These are phyloP conservation scores for Channa argus DNA, from an alignment of 2,113 vertebrate species.

Conservation along the genomic window DNA sequence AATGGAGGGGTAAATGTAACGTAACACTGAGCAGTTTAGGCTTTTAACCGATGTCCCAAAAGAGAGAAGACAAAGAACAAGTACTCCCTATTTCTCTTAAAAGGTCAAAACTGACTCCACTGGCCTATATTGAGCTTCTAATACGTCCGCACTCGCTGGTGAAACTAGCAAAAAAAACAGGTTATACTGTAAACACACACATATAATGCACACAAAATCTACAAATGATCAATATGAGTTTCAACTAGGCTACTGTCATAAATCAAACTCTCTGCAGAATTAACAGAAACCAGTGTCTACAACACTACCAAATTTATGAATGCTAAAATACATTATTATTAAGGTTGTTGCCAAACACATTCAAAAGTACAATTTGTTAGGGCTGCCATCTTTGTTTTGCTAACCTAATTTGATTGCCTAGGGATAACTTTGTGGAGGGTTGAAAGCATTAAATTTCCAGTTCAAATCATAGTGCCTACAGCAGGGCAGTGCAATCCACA, in stretches of 20 bases:
- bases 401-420: too few relatives aligned
- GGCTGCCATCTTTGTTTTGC: too few relatives aligned
- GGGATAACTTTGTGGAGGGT: too few relatives aligned
- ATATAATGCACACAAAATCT: not conserved
- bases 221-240: not conserved
- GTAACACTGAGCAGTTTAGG: not conserved
- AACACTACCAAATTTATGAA: not conserved
- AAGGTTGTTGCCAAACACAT: not conserved
- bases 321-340: not conserved
- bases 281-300: not conserved
- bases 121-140: constrained; percentile 45
- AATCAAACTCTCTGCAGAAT: not conserved
- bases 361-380: too few relatives aligned
- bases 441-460: too few relatives aligned
- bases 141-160: constrained; percentile 9
- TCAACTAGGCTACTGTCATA: too few relatives aligned
- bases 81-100: constrained; percentile 21
- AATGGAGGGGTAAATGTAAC: too few relatives aligned
- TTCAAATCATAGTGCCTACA: too few relatives aligned
- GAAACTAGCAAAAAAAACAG: constrained; percentile 11
- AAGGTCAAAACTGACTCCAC: constrained; percentile 23
- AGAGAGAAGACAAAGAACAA: constrained; percentile 26
- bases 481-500: too few relatives aligned
- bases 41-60: not conserved
- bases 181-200: constrained; percentile 5